Evolutionary conservation across 2,113 vertebrate genomes (phyloP).

Genomic region (Pituophis catenifer): DNA sequence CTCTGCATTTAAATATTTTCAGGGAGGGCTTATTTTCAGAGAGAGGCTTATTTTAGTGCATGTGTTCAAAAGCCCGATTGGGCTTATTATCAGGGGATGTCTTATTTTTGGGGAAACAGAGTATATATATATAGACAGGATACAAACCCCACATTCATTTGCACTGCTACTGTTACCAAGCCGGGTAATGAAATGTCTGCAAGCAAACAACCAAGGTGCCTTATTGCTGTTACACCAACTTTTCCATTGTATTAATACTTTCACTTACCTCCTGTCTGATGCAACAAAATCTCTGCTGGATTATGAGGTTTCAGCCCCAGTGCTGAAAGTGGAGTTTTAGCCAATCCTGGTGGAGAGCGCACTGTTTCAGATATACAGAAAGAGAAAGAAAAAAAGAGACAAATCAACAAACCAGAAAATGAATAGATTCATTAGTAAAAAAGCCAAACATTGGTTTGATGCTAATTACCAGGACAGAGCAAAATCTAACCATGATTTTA

Average conservation of each 20-base stretch:
- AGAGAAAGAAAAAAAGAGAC: conserved; percentile 5
- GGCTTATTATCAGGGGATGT: too few species aligned
- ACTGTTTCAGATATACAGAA: conserved; percentile 61
- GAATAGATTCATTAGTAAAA: not conserved
- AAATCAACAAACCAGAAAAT: not conserved
- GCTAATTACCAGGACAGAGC: not conserved
- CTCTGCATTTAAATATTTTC: too few species aligned
- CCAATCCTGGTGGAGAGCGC: conserved; percentile 93
- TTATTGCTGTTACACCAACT: not conserved
- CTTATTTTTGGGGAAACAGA: too few species aligned
- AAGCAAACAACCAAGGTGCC: not conserved
- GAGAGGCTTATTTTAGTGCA: too few species aligned
- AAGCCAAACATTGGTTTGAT: not conserved
- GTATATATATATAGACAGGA: not conserved
- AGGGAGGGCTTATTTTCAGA: too few species aligned
- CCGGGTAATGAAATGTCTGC: not conserved
- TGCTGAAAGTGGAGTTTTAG: conserved; percentile 93
- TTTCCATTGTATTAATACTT: not conserved
- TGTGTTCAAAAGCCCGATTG: too few species aligned
- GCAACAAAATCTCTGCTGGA: conserved; percentile 87
- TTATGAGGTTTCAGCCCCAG: conserved; percentile 96
- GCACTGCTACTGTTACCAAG: not conserved
- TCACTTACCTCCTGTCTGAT: conserved; percentile 88
- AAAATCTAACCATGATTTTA: not conserved
- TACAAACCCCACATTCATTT: not conserved